Evolutionary conservation across 2,888 invertebrate species (phyloP).

Genomic region (Luffia ferchaultella): DNA sequence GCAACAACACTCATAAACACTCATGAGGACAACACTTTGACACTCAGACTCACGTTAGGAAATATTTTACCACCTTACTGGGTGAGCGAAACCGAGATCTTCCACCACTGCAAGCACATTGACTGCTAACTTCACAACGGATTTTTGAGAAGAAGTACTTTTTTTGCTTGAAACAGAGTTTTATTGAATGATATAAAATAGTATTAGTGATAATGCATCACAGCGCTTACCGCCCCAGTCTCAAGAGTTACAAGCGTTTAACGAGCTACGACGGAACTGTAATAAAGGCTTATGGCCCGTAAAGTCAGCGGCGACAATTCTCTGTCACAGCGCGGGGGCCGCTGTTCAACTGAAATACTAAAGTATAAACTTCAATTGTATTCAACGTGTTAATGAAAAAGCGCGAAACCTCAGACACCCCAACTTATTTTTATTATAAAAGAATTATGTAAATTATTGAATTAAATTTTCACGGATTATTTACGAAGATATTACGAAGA

Average conservation of each 20-base stretch:
- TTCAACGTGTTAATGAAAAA: not conserved
- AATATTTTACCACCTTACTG: too few relatives aligned
- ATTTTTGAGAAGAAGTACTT: too few relatives aligned
- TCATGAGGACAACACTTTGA: too few relatives aligned
- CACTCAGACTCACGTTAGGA: too few relatives aligned
- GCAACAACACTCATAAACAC: too few relatives aligned
- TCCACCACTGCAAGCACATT: too few relatives aligned
- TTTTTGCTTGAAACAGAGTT: too few relatives aligned
- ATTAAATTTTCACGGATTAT: not conserved
- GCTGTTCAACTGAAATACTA: not conserved
- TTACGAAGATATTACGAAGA: not conserved
- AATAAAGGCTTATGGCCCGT: not conserved
- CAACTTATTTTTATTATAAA: not conserved
- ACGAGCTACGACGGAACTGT: not conserved
- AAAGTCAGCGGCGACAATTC: not conserved
- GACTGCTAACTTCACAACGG: too few relatives aligned
- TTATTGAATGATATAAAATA: too few relatives aligned
- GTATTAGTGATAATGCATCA: too few relatives aligned
- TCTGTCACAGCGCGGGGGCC: not conserved
- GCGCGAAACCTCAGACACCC: not conserved
- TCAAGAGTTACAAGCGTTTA: not conserved
- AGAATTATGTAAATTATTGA: not conserved
- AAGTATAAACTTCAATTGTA: not conserved
- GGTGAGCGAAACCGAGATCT: too few relatives aligned
- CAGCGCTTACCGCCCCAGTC: not conserved